Evolutionary conservation across 2,113 vertebrate genomes (phyloP).

Genomic region (Narcine bancroftii): DNA sequence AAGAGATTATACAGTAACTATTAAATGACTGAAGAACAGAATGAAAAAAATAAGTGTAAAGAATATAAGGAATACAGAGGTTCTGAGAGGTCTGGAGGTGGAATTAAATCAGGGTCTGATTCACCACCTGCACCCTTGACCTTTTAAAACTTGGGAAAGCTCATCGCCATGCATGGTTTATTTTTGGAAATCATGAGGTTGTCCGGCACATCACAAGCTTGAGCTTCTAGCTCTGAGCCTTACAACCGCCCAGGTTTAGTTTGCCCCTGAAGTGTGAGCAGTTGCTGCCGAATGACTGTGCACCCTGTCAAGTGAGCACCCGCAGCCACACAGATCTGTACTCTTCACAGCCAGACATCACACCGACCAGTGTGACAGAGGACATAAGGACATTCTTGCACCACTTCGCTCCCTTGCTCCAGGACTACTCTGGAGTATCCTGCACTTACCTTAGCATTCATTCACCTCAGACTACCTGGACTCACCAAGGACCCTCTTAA

Average conservation of each 20-base stretch:
- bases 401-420: neutral
- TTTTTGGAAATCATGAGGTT: conserved; percentile 34
- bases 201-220: neutral
- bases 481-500: neutral
- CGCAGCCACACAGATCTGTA: neutral
- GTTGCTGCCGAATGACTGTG: neutral
- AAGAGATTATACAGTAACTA: too few species aligned
- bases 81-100: too few species aligned
- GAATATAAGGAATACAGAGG: too few species aligned
- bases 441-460: neutral
- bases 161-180: neutral
- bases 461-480: neutral
- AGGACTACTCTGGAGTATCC: neutral
- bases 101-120: neutral
- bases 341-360: neutral
- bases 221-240: neutral
- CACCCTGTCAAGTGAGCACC: neutral
- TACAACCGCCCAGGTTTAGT: neutral
- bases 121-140: neutral
- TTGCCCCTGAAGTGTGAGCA: neutral
- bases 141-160: neutral
- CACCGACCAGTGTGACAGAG: too few species aligned
- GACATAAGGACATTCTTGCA: too few species aligned
- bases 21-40: too few species aligned
- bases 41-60: too few species aligned